Evolutionary conservation across 1,140 invertebrate genomes (phyloP).

Genomic region (Apis cerana): DNA sequence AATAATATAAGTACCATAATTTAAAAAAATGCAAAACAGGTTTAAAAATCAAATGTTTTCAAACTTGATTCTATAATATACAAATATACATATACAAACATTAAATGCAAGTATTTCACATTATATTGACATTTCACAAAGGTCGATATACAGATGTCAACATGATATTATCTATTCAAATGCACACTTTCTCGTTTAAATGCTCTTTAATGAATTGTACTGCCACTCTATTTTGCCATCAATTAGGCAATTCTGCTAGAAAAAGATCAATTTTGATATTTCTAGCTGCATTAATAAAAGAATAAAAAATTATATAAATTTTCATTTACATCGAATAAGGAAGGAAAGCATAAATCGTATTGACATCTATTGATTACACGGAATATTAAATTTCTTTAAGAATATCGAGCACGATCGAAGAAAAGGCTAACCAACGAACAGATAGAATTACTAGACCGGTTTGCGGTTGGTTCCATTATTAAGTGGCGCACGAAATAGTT

Average conservation of each 20-base stretch:
- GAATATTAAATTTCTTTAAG: constrained; percentile 53
- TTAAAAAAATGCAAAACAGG: not conserved
- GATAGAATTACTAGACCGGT: constrained; percentile 55
- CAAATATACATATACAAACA: not conserved
- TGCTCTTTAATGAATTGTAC: constrained; percentile 30
- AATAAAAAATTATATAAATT: not conserved
- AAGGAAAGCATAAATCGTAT: constrained; percentile 18
- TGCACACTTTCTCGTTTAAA: constrained; percentile 13
- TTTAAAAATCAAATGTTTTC: not conserved
- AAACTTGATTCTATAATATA: not conserved
- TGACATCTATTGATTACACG: constrained; percentile 28
- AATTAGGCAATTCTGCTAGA: not conserved
- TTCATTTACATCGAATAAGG: not conserved
- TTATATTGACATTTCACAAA: constrained; percentile 47
- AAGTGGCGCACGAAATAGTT: not conserved
- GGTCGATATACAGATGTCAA: constrained; percentile 50
- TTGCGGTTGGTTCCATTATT: constrained; percentile 1
- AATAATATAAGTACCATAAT: not conserved
- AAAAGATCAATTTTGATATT: too few relatives aligned
- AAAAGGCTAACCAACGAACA: constrained; percentile 43
- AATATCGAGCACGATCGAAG: constrained; percentile 33
- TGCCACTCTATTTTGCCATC: constrained; percentile 17
- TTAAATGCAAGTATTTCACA: not conserved
- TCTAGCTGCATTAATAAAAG: not conserved
- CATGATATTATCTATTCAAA: constrained; percentile 51